phyloP scores from a whole-genome alignment of 2,888 invertebrate species.

The Platycheirus rosarum region DNA sequence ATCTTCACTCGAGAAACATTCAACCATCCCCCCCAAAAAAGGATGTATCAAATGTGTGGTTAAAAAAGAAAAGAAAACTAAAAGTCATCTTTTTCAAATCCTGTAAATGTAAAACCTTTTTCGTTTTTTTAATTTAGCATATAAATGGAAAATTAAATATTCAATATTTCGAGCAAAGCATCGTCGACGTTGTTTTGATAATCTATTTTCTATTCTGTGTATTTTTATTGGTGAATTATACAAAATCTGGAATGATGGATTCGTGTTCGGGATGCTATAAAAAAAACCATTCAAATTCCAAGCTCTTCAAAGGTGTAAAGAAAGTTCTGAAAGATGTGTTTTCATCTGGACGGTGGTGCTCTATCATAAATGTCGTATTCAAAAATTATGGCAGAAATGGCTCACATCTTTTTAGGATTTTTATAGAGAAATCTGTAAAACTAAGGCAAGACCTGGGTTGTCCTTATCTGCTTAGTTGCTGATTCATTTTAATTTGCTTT shows the following conservation, averaged over 20 bases:
- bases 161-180: not conserved
- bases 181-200: conserved; percentile 1
- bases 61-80: not conserved
- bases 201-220: not conserved
- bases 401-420: too few species aligned
- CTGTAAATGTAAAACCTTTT: not conserved
- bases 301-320: not conserved
- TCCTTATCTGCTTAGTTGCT: too few species aligned
- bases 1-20: not conserved
- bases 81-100: not conserved
- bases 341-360: too few species aligned
- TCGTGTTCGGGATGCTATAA: conserved; percentile 4
- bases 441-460: too few species aligned
- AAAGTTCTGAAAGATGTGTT: not conserved
- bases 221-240: conserved; percentile 39
- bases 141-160: conserved; percentile 48
- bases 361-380: conserved; percentile 9
- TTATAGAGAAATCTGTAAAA: too few species aligned
- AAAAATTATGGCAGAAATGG: too few species aligned
- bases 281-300: not conserved
- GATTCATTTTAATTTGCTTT: too few species aligned
- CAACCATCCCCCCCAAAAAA: not conserved
- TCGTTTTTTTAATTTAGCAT: conserved; percentile 21
- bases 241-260: conserved; percentile 12
- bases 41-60: not conserved